A percentile compares a stretch with the other conserved stretches of the same genome.
These are phyloP conservation scores for Alces alces DNA, from an alignment of 2,113 vertebrate species.

Conservation along the genomic window DNA sequence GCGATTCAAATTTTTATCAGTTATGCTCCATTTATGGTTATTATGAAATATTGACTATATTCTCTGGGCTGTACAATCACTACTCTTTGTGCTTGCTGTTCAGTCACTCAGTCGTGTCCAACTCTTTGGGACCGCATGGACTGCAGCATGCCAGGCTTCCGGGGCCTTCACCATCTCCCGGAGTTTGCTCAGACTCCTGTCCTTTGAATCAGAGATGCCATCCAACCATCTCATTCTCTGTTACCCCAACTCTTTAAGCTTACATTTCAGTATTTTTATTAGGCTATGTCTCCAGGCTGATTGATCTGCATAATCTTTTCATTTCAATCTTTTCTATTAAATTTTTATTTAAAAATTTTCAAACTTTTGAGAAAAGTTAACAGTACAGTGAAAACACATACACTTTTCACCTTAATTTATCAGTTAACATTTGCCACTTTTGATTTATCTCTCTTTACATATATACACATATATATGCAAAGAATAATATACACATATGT, in stretches of 20 bases:
- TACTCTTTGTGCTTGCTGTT: neutral
- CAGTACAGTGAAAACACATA: neutral
- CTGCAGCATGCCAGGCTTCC: neutral
- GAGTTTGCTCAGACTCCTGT: neutral
- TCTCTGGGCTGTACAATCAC: neutral
- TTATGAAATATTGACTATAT: neutral
- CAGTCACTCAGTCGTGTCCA: neutral
- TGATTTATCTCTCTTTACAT: neutral
- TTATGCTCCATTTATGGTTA: neutral
- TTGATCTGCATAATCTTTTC: neutral
- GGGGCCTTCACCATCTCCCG: neutral
- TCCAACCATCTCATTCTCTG: neutral
- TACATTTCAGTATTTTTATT: neutral
- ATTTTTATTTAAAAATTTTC: neutral
- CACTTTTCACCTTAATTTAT: neutral
- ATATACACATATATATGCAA: neutral
- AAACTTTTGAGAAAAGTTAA: neutral
- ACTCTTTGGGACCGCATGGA: neutral
- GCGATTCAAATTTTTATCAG: no score
- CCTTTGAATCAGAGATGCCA: neutral
- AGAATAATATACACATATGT: neutral
- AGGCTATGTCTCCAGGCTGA: neutral
- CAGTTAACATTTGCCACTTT: neutral
- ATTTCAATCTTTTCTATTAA: neutral
- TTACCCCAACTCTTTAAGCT: neutral